Base-by-base conservation (phyloP, 2,888 invertebrate genomes). In the Drosophila infuscata region DNA sequence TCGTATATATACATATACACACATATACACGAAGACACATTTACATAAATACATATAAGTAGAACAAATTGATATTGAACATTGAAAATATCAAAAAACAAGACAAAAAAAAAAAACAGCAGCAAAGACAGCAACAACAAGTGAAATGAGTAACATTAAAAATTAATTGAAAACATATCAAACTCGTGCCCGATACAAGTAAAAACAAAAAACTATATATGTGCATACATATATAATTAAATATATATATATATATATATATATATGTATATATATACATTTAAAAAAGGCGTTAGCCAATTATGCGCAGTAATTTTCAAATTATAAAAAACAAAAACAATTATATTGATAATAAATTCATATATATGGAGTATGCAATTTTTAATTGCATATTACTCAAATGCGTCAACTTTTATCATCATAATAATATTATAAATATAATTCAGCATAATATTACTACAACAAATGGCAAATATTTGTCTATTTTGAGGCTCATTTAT, bases 121-220 rank as follows among this genome's bases (percentile, higher is more conserved):
- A 60, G 32, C 52, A 53, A 68, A 20, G 65, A 60, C 60, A 60
- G 33, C 54, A 54, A 69, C 46, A 68, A 68, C 70, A 71, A 70
- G 76, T 67, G 70, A 69, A 81, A 79, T 60, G 58, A 76, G 57
- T 58, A 71, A 70, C 54, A 76, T 82, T 77, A 72, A 70, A 63
- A 77, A 74, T 82, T 83, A 84, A 84, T 92, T 93, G 91, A 92
- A 93, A 93, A 93, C 93, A 93, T 93, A 93, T 93, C 93, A 93
- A 92, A 90, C 91, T 93, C 91, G 93, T 93, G 93, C 93, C 93
- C 93, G 93, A 92, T 74, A 79, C 68, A 77, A 83, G 33, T 35
- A 56, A 32, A 46, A 58, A 33, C 2, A 76, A 82, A 70, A 70
- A 84, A 80, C 67, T 80, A 80, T 83, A 83, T 77, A 82, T 82